Conservation (phyloP, 2,888 invertebrate genomes). For the Athalia rosae region DNA sequence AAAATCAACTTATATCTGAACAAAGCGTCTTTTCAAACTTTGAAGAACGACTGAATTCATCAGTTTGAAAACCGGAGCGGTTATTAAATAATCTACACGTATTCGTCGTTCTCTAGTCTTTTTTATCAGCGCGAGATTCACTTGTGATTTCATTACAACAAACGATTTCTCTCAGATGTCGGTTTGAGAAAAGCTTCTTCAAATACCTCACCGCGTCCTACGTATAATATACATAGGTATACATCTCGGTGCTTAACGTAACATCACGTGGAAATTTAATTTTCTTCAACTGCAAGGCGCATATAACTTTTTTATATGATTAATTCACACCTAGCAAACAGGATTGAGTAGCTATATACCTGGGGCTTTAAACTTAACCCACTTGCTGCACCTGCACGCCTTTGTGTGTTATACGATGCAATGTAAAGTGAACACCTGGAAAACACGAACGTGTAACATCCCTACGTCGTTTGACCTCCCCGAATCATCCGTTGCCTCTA, state of each 20-base stretch:
- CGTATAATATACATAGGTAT: background rate
- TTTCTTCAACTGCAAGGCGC: slow-evolving; percentile 12
- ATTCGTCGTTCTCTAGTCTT: too few relatives aligned
- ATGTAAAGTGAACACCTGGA: background rate
- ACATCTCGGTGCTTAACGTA: background rate
- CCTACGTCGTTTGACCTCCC: too few relatives aligned
- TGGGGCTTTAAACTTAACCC: background rate
- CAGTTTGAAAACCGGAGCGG: too few relatives aligned
- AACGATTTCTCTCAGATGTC: too few relatives aligned
- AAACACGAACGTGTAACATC: background rate
- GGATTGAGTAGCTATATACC: slow-evolving; percentile 16
- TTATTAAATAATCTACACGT: too few relatives aligned
- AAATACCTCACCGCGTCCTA: background rate
- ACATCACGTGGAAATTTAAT: slow-evolving; percentile 32
- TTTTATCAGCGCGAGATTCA: too few relatives aligned
- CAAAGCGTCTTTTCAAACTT: too few relatives aligned
- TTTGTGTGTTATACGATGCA: background rate
- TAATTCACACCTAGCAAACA: slow-evolving; percentile 26
- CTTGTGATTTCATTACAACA: too few relatives aligned
- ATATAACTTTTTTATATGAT: slow-evolving; percentile 24
- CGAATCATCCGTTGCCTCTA: too few relatives aligned
- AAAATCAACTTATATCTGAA: too few relatives aligned
- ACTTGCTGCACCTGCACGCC: background rate
- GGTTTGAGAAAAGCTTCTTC: too few relatives aligned
- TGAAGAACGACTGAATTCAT: too few relatives aligned